Evolutionary conservation across 1,140 invertebrate species (phyloP).

Genomic region (Teleopsis dalmanni): DNA sequence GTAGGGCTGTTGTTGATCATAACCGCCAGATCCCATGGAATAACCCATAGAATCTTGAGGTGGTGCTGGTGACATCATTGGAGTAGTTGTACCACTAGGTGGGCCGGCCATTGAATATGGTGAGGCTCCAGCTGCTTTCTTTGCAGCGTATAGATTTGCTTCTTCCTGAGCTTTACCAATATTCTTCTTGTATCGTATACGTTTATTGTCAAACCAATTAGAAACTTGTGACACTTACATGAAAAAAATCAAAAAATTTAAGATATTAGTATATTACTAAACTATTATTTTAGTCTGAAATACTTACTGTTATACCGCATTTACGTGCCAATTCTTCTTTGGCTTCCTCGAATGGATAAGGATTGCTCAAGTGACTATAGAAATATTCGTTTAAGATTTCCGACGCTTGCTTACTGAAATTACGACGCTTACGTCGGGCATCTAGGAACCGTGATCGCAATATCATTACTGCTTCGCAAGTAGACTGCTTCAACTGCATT

Average conservation of each 20-base stretch:
- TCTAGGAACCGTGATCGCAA: slow-evolving; percentile 85
- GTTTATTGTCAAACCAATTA: slow-evolving; percentile 99
- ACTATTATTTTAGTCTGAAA: slow-evolving; percentile 5
- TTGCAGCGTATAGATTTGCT: slow-evolving; percentile 97
- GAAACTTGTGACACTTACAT: slow-evolving; percentile 65
- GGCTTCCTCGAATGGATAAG: slow-evolving; percentile 98
- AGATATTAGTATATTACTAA: slow-evolving; percentile 1
- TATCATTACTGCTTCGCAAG: slow-evolving; percentile 99
- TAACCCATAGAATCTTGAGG: too few species aligned
- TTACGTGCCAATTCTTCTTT: slow-evolving; percentile 99
- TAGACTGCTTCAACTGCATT: slow-evolving; percentile 99
- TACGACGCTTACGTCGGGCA: slow-evolving; percentile 95
- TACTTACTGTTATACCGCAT: slow-evolving; percentile 95
- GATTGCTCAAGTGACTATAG: slow-evolving; percentile 98
- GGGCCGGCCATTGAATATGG: slow-evolving; percentile 82
- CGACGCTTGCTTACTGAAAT: slow-evolving; percentile 99
- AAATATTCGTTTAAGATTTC: slow-evolving; percentile 99
- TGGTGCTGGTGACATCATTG: too few species aligned
- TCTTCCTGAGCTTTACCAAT: slow-evolving; percentile 99
- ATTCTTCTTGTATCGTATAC: slow-evolving; percentile 99
- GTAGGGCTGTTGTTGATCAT: too few species aligned
- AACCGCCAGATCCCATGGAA: too few species aligned
- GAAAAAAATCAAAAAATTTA: slow-evolving; percentile 8
- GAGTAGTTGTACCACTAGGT: too few species aligned
- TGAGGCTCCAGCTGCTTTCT: slow-evolving; percentile 94